A percentile compares a stretch with the other conserved stretches of the same genome.
Evolutionary conservation across 2,797 vertebrate genomes (phyloP).

Genomic region (Sylvilagus floridanus): DNA sequence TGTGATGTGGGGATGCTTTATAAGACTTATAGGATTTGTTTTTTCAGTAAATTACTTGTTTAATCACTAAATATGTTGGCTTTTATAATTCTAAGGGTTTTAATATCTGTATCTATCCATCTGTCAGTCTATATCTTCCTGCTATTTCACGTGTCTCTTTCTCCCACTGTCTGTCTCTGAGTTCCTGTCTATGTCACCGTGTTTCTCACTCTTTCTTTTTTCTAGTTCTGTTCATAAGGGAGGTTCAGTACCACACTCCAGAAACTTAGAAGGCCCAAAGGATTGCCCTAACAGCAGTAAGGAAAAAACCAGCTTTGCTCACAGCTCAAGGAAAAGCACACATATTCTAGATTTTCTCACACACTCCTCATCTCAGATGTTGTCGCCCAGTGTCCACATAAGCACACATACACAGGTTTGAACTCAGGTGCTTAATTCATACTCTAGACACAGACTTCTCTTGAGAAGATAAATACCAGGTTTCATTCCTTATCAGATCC

Average conservation of each 20-base stretch:
- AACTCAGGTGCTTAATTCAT: background rate
- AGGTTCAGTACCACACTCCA: background rate
- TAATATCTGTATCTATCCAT: background rate
- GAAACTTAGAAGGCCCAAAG: background rate
- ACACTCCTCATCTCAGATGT: background rate
- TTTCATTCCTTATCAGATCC: background rate
- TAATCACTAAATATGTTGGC: background rate
- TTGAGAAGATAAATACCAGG: background rate
- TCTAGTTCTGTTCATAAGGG: background rate
- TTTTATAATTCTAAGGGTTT: background rate
- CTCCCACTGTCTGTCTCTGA: background rate
- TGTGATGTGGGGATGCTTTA: background rate
- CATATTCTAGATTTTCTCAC: slow-evolving; percentile 25
- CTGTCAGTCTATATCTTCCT: background rate
- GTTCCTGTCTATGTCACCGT: background rate
- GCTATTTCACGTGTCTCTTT: background rate
- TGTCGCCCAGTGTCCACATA: background rate
- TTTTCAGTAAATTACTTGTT: background rate
- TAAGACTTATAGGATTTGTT: background rate
- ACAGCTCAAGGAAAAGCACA: slow-evolving; percentile 35
- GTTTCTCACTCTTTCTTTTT: background rate
- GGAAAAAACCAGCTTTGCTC: slow-evolving; percentile 33
- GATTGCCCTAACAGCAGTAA: background rate
- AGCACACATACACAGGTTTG: background rate
- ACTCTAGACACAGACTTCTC: background rate